These are phyloP conservation scores for Agrotis segetum DNA, from an alignment of 2,888 invertebrate genomes.

Conservation along the genomic window DNA sequence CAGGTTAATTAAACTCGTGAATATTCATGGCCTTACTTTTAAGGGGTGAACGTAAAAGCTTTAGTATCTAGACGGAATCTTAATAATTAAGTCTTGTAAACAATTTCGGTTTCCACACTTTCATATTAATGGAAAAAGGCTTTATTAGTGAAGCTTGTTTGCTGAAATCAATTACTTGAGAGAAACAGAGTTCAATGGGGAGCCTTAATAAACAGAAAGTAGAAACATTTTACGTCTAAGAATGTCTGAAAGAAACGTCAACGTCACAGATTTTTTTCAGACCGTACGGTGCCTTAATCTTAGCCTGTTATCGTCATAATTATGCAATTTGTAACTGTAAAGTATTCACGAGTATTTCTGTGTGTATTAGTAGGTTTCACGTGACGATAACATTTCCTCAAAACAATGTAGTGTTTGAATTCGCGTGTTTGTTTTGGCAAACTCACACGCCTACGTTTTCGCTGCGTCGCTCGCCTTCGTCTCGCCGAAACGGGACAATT, in stretches of 20 bases:
- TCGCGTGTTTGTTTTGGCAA: constrained; percentile 66
- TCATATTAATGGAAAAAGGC: constrained; percentile 5
- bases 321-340: constrained; percentile 60
- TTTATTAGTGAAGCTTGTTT: constrained; percentile 5
- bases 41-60: constrained; percentile 62
- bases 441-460: constrained; percentile 57
- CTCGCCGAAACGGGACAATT: constrained; percentile 67
- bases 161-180: not conserved
- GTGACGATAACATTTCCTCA: constrained; percentile 69
- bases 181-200: not conserved
- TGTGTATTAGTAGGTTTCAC: constrained; percentile 61
- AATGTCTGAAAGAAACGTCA: not conserved
- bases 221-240: not conserved
- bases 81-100: constrained; percentile 49
- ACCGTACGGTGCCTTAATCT: constrained; percentile 50
- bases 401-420: constrained; percentile 74
- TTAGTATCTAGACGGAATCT: constrained; percentile 49
- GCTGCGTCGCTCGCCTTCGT: constrained; percentile 23
- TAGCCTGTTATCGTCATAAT: constrained; percentile 47
- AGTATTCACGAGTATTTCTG: constrained; percentile 49
- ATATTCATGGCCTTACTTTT: constrained; percentile 60
- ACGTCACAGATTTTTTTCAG: constrained; percentile 20
- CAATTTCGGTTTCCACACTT: constrained; percentile 35
- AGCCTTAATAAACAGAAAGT: not conserved
- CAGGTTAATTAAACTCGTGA: constrained; percentile 61